These are phyloP conservation scores for Asobara japonica DNA, from an alignment of 1,140 invertebrate species.

Conservation along the genomic window DNA sequence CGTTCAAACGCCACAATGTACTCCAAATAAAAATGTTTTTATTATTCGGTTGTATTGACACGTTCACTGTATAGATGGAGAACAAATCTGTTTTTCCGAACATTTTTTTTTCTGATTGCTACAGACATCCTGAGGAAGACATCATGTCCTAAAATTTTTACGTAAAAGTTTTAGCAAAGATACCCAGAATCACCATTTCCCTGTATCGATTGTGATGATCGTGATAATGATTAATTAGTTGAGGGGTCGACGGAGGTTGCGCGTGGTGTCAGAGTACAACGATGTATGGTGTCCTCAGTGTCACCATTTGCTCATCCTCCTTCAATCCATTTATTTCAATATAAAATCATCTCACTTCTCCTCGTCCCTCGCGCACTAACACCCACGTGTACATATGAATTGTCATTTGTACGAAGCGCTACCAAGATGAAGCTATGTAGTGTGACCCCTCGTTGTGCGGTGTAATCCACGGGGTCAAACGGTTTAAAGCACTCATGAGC, in stretches of 20 bases:
- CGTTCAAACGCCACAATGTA: no score
- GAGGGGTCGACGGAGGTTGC: constrained; percentile 34
- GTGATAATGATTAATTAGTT: constrained; percentile 18
- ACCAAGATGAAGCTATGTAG: background rate
- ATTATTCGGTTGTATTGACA: no score
- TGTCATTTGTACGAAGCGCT: background rate
- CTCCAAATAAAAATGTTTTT: no score
- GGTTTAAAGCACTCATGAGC: constrained; percentile 59
- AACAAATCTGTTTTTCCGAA: no score
- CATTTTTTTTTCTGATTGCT: no score
- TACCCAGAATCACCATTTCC: background rate
- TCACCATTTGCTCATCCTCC: constrained; percentile 31
- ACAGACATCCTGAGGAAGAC: no score
- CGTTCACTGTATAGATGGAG: no score
- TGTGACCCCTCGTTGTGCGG: background rate
- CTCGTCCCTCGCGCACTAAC: background rate
- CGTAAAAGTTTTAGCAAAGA: no score
- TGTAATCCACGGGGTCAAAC: constrained; percentile 51
- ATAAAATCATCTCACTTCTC: constrained; percentile 4
- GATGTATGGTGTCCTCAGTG: constrained; percentile 40
- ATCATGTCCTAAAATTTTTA: no score
- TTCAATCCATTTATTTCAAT: constrained; percentile 27
- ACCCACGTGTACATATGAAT: background rate
- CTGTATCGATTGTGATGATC: constrained; percentile 25
- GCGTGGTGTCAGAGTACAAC: constrained; percentile 41